Evolutionary conservation across 2,113 vertebrate species (phyloP).

Genomic region (Acrocephalus kingi): DNA sequence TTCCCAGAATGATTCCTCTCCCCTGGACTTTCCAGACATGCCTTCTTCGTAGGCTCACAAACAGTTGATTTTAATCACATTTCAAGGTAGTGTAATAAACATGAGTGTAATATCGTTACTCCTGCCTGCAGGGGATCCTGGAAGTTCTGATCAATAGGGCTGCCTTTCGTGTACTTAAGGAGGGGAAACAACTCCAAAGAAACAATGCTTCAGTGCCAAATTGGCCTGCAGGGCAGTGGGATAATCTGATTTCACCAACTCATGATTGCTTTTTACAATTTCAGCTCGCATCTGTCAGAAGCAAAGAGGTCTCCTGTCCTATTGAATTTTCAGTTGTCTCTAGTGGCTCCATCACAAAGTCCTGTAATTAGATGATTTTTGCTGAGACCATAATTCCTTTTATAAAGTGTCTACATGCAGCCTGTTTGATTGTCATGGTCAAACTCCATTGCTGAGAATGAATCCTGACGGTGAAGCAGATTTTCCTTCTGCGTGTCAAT

Average conservation of each 20-base stretch:
- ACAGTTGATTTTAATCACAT: slow-evolving; percentile 29
- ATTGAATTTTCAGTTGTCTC: slow-evolving; percentile 29
- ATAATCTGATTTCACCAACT: slow-evolving; percentile 53
- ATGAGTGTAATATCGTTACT: slow-evolving; percentile 23
- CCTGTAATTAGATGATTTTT: slow-evolving; percentile 48
- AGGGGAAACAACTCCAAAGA: slow-evolving; percentile 24
- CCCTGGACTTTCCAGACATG: background rate
- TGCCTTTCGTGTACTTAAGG: slow-evolving; percentile 12
- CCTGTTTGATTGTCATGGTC: background rate
- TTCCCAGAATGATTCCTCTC: background rate
- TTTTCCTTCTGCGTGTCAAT: background rate
- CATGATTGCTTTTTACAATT: slow-evolving; percentile 58
- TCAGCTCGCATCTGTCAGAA: slow-evolving; percentile 20
- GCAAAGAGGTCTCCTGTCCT: slow-evolving; percentile 30
- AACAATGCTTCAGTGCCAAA: slow-evolving; percentile 36
- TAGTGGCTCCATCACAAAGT: background rate
- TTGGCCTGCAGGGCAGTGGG: slow-evolving; percentile 13
- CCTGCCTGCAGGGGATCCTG: slow-evolving; percentile 28
- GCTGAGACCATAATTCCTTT: slow-evolving; percentile 15
- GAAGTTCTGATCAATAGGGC: slow-evolving; percentile 50
- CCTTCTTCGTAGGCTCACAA: background rate
- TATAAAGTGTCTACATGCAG: background rate
- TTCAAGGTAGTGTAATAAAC: slow-evolving; percentile 16
- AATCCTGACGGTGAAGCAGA: background rate
- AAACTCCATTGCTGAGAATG: slow-evolving; percentile 13